Evolutionary conservation across 2,797 vertebrate genomes (phyloP).

Genomic region (Karalla daura): DNA sequence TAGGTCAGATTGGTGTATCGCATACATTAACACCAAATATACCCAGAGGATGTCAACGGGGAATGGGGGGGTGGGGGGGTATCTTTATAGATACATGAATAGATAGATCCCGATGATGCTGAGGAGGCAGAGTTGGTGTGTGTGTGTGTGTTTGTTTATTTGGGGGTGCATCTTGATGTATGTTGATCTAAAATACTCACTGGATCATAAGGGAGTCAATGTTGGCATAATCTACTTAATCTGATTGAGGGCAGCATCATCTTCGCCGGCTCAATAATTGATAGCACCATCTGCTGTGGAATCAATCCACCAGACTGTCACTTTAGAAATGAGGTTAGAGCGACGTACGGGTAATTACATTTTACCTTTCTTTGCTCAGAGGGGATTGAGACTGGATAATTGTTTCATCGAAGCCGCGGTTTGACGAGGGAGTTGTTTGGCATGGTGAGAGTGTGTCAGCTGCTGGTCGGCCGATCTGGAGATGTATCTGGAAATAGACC

Average conservation of each 20-base stretch:
- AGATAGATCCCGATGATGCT: background rate
- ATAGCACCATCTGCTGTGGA: constrained; percentile 76
- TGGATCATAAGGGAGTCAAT: constrained; percentile 59
- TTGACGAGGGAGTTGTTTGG: constrained; percentile 2
- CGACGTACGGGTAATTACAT: constrained; percentile 45
- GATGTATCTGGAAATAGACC: background rate
- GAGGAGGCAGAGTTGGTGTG: background rate
- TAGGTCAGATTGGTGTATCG: constrained; percentile 65
- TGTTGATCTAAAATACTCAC: constrained; percentile 52
- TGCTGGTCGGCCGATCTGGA: no score
- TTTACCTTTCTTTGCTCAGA: constrained; percentile 42
- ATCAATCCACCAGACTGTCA: constrained; percentile 54
- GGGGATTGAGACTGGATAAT: constrained; percentile 10
- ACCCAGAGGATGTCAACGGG: background rate
- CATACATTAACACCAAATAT: constrained; percentile 45
- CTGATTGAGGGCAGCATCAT: constrained; percentile 67
- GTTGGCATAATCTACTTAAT: constrained; percentile 77
- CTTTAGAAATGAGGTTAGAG: constrained; percentile 59
- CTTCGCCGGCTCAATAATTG: constrained; percentile 76
- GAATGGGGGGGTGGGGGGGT: background rate
- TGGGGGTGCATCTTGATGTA: constrained; percentile 18
- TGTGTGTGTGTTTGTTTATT: no score
- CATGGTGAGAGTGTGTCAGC: background rate
- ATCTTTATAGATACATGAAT: constrained; percentile 3
- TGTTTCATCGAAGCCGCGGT: background rate